Evolutionary conservation across 1,140 invertebrate genomes (phyloP).

Genomic region (Cepaea nemoralis): DNA sequence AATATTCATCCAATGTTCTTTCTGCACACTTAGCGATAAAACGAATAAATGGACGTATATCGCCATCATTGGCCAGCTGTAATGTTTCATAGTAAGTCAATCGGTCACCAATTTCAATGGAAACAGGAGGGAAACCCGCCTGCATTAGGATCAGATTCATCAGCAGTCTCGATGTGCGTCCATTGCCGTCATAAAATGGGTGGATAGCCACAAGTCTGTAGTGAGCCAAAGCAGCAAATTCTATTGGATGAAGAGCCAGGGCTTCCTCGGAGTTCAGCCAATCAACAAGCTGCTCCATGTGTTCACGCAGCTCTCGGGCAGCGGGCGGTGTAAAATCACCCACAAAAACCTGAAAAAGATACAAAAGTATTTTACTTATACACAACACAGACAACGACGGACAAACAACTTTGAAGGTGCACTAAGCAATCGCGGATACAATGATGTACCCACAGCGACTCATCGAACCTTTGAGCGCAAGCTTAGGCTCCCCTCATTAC

Average conservation of each 20-base stretch:
- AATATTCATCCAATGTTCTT: conserved; percentile 90
- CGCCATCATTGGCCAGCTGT: conserved; percentile 85
- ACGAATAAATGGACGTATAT: conserved; percentile 84
- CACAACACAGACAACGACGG: too few relatives aligned
- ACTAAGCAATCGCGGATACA: too few relatives aligned
- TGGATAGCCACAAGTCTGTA: conserved; percentile 97
- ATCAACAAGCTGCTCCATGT: conserved; percentile 89
- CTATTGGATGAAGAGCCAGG: conserved; percentile 77
- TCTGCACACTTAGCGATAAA: conserved; percentile 96
- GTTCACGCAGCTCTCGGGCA: conserved; percentile 81
- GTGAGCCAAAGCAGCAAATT: conserved; percentile 93
- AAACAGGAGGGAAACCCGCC: conserved; percentile 96
- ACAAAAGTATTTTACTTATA: too few relatives aligned
- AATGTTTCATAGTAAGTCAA: conserved; percentile 84
- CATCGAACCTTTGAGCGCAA: too few relatives aligned
- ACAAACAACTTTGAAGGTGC: too few relatives aligned
- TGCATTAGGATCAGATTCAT: conserved; percentile 99
- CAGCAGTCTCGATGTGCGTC: conserved; percentile 90
- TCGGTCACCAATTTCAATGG: conserved; percentile 91
- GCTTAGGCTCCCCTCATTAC: too few relatives aligned
- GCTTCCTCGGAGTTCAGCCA: conserved; percentile 91
- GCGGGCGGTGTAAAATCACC: conserved; percentile 90
- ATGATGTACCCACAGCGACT: too few relatives aligned
- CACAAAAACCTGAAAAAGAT: conserved; percentile 73
- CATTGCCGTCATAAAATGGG: conserved; percentile 84